Conservation (phyloP, 1,140 invertebrate species). For the Drosophila pruinosa region DNA sequence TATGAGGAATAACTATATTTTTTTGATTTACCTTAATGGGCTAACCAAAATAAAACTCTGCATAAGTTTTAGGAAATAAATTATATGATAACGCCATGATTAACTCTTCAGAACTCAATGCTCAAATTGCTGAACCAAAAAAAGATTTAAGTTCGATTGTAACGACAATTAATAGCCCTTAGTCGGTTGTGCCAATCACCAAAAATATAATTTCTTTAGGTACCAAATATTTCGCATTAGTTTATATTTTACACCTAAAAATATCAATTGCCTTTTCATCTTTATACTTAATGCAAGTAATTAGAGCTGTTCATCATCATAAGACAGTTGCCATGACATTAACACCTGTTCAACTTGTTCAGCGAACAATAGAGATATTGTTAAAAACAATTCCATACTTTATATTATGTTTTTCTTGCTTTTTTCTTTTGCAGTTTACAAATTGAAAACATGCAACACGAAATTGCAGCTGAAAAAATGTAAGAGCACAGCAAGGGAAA, state of each 20-base stretch:
- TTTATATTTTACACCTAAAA: not conserved
- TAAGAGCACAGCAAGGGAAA: slow-evolving; percentile 11
- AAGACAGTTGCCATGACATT: not conserved
- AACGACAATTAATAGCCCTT: no score
- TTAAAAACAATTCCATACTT: slow-evolving; percentile 23
- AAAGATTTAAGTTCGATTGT: no score
- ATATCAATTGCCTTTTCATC: not conserved
- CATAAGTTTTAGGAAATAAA: no score
- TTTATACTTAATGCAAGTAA: not conserved
- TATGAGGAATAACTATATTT: no score
- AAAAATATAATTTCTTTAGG: no score
- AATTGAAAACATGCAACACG: slow-evolving; percentile 53
- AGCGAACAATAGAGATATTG: not conserved
- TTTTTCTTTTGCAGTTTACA: slow-evolving; percentile 52
- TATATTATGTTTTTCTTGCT: not conserved
- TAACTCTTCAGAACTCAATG: no score
- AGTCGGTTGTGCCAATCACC: no score
- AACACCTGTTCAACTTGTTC: not conserved
- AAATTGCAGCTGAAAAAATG: slow-evolving; percentile 45
- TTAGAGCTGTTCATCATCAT: not conserved
- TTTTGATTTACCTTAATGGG: no score
- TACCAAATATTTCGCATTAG: not conserved
- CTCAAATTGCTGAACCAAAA: no score
- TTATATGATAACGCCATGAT: no score
- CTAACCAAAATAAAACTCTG: no score